Base-by-base conservation (phyloP, 2,113 vertebrate genomes). In the Nanorana parkeri region DNA sequence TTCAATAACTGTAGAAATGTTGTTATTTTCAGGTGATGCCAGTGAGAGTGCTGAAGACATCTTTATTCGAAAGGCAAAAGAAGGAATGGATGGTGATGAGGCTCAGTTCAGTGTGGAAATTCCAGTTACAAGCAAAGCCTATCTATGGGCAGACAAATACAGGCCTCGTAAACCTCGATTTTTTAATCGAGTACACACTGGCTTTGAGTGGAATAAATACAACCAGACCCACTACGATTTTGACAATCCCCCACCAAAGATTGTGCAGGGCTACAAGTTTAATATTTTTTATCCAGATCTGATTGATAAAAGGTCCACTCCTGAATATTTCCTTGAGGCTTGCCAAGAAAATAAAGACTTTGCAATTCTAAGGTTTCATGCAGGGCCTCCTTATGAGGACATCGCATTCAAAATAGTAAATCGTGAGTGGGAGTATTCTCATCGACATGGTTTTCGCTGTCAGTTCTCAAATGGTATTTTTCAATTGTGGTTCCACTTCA, bases 131-230 rank as follows among this genome's bases (percentile, higher is more conserved):
- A 96, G 97, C 82, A 97, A 96, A 85, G 97, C 98, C 88, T 99
- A 99, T 85, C 92, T 99, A 55, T 99, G 98, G 97, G 97, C 97
- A 0, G 97, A 99, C 93, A 99, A 99, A 87, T 99, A 99, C 90
- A 95, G 98, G 17, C 98, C 98, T 0, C 95, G 97, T 84, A 99
- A 99, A 78, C 97, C 97, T 0, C 97, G 97, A 68, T 99, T 99
- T 93, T 99, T 99, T 92, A 99, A 99, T 91, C 94, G 97, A 0
- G 98, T 99, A 68, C 98, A 99, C 92, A 99, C 97, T 0, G 98
- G 98, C 85, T 99, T 99, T 0, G 97, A 99, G 91, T 99, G 98
- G 98, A 99, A 99, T 94, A 99, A 99, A 84, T 99, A 99, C 91
- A 99, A 99, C 90, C 97, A 99, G 92, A 99, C 98, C 0, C 98